Evolutionary conservation across 2,888 invertebrate species (phyloP), one percentile per base, ranked within the genome.

Genomic region (Drosophila merina): DNA sequence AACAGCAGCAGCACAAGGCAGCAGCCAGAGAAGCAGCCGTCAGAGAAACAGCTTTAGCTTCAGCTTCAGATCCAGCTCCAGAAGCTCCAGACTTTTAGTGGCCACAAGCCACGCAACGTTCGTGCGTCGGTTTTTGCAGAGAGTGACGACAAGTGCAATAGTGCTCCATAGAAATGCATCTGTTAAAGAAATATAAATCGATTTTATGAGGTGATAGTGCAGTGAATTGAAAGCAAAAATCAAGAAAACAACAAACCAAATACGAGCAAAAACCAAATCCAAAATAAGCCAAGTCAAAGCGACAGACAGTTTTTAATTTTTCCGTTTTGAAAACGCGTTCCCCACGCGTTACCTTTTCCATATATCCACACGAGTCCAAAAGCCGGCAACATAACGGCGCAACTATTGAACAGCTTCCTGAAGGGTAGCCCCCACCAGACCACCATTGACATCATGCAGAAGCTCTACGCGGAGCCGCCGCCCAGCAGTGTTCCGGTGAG

Each of bases 401-500:
- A 90, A 90, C 73, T 90, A 74, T 81, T 90, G 75, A 90, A 90
- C 75, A 90, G 89, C 74, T 90, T 90, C 73, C 89, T 90, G 75
- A 90, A 90, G 90, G 90, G 90, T 78, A 90, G 90, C 79, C 89
- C 90, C 90, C 90, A 90, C 88, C 90, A 90, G 83, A 88, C 90
- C 75, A 90, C 91, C 86, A 91, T 91, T 79, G 91, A 91, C 75
- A 91, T 91, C 76, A 92, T 92, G 92, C 92, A 92, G 77, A 92
- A 92, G 86, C 89, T 92, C 67, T 92, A 92, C 77, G 90, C 92
- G 75, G 92, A 92, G 83, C 89, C 91, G 74, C 84, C 85, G 74
- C 84, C 90, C 67, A 90, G 89, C 74, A 88, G 88, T 62, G 90
- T 80, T 52, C 91, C 91, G 58, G 88, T 90, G 33, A 91, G 91